Conservation (phyloP, 2,888 invertebrate species). For the Tortricodes alternella region DNA sequence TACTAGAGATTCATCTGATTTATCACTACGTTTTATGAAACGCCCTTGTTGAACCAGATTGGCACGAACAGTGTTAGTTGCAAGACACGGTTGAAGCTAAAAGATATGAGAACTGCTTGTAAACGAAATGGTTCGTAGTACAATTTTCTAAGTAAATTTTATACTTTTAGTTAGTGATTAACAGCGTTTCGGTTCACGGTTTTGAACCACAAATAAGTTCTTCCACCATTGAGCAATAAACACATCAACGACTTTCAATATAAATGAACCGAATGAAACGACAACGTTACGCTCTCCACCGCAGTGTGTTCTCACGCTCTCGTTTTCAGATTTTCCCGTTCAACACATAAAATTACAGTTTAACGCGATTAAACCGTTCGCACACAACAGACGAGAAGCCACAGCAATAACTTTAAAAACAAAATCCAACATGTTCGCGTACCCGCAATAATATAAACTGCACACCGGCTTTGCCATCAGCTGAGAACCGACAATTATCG, state of each 20-base stretch:
- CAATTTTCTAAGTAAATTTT: no score
- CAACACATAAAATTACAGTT: slow-evolving; percentile 2
- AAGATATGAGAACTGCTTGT: no score
- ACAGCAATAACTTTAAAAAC: background rate
- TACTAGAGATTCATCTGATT: slow-evolving; percentile 11
- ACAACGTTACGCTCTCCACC: background rate
- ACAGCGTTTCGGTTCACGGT: no score
- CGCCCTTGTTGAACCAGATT: background rate
- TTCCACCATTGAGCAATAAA: no score
- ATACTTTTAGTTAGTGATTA: no score
- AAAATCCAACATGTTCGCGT: background rate
- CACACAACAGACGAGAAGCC: slow-evolving; percentile 9
- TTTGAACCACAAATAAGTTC: no score
- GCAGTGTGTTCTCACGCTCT: background rate
- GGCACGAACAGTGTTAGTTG: background rate
- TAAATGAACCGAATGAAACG: background rate
- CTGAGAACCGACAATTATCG: slow-evolving; percentile 56
- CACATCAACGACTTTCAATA: background rate
- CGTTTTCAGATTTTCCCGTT: background rate
- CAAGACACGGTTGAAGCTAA: background rate
- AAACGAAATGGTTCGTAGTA: no score
- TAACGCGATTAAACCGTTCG: slow-evolving; percentile 1
- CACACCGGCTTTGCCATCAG: slow-evolving; percentile 6
- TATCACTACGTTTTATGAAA: slow-evolving; percentile 17
- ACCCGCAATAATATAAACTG: background rate